Evolutionary conservation across 2,113 vertebrate species (phyloP).

Genomic region (Thinocorus orbignyianus): DNA sequence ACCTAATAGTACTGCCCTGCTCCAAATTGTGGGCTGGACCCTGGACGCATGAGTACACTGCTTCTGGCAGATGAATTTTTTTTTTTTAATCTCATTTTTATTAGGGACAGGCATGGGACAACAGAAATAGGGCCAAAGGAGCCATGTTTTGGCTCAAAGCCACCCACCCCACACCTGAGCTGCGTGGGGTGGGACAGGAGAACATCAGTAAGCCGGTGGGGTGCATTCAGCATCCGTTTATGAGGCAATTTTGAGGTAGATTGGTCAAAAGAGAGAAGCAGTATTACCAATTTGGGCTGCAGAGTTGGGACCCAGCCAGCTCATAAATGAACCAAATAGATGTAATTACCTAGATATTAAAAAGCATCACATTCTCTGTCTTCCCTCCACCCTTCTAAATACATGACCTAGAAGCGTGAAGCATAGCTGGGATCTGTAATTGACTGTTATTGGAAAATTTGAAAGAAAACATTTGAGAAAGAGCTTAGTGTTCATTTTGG

Average conservation of each 20-base stretch:
- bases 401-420: neutral
- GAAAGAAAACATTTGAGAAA: neutral
- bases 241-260: neutral
- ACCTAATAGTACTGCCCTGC: neutral
- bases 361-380: neutral
- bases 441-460: neutral
- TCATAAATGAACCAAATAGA: conserved; percentile 25
- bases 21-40: neutral
- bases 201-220: neutral
- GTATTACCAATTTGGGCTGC: neutral
- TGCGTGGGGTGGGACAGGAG: neutral
- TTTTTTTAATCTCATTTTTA: neutral
- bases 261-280: conserved; percentile 6
- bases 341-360: conserved; percentile 37
- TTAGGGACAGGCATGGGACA: neutral
- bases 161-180: neutral
- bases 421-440: neutral
- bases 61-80: neutral
- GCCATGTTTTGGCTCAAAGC: neutral
- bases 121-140: neutral
- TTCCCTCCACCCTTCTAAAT: neutral
- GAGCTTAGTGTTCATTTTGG: neutral
- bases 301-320: neutral
- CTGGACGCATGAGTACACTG: fast-evolving
- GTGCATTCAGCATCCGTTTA: neutral